Percentiles rank a stretch among this genome's conserved stretches.
phyloP scores from a whole-genome alignment of 2,113 vertebrate genomes.

The Ranitomeya variabilis region DNA sequence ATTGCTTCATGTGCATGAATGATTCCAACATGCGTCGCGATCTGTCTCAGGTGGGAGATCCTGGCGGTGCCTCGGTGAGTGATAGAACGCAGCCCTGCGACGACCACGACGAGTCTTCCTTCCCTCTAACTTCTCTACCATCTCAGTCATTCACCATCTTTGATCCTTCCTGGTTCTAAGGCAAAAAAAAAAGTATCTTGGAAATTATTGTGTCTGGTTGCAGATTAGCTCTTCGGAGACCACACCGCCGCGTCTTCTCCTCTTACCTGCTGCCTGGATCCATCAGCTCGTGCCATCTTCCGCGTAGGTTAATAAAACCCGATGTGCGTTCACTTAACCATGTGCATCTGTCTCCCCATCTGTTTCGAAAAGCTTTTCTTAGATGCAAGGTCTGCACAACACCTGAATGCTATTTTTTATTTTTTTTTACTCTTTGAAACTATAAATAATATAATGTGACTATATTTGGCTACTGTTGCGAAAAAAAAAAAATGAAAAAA shows the following conservation, averaged over 20 bases:
- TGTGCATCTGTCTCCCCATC: conserved; percentile 78
- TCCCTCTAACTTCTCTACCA: conserved; percentile 63
- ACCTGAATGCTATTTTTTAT: conserved; percentile 67
- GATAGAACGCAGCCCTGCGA: conserved; percentile 77
- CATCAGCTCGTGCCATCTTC: conserved; percentile 61
- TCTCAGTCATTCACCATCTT: conserved; percentile 63
- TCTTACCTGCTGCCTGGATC: conserved; percentile 55
- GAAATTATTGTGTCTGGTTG: background rate
- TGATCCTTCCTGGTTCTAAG: conserved; percentile 6
- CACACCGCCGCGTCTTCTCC: conserved; percentile 29
- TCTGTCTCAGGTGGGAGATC: conserved; percentile 93
- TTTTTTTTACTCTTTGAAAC: conserved; percentile 34
- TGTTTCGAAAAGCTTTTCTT: conserved; percentile 63
- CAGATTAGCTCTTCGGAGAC: conserved; percentile 64
- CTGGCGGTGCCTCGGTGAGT: conserved; percentile 81
- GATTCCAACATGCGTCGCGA: conserved; percentile 85
- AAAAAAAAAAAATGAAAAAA: background rate
- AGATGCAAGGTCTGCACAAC: conserved; percentile 61
- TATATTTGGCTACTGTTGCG: background rate
- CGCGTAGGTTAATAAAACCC: conserved; percentile 66
- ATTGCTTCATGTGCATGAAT: conserved; percentile 94
- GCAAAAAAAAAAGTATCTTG: background rate
- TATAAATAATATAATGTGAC: background rate
- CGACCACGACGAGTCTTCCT: conserved; percentile 71
- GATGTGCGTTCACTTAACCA: conserved; percentile 68